Evolutionary conservation across 2,113 vertebrate genomes (phyloP).

Genomic region (Hippocampus abdominalis): DNA sequence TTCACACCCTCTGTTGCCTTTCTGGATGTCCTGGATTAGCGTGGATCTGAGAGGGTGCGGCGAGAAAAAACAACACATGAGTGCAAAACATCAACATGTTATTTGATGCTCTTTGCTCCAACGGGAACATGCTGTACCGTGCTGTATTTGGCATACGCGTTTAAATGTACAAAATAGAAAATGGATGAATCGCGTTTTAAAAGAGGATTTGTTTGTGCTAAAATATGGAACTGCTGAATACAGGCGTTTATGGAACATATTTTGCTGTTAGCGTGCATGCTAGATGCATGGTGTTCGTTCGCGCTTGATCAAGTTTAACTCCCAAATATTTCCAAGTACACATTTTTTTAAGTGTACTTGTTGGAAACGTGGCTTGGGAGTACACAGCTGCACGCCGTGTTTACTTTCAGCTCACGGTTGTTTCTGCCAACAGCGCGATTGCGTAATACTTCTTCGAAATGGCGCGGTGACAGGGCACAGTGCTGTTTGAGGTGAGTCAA

Average conservation of each 20-base stretch:
- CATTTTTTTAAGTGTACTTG: no score
- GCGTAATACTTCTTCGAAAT: conserved; percentile 31
- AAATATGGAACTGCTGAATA: background rate
- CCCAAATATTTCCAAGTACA: no score
- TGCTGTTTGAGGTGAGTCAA: conserved; percentile 23
- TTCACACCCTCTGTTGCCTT: conserved; percentile 83
- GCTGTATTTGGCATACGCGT: no score
- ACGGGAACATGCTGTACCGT: background rate
- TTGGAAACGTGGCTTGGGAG: background rate
- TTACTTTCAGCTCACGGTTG: background rate
- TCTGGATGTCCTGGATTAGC: conserved; percentile 86
- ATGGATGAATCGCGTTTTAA: no score
- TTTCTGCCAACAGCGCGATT: conserved; percentile 14
- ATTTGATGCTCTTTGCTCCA: no score
- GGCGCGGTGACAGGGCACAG: conserved; percentile 33
- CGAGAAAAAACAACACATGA: conserved; percentile 22
- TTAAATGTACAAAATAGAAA: no score
- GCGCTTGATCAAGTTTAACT: background rate
- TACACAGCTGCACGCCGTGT: background rate
- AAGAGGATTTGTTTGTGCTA: background rate
- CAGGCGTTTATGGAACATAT: background rate
- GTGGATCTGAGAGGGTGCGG: conserved; percentile 58
- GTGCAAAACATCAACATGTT: conserved; percentile 10
- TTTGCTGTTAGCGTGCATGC: background rate
- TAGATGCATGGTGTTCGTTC: background rate